These are phyloP conservation scores for Drosophila acutilabella DNA, from an alignment of 2,888 invertebrate genomes.

Conservation along the genomic window DNA sequence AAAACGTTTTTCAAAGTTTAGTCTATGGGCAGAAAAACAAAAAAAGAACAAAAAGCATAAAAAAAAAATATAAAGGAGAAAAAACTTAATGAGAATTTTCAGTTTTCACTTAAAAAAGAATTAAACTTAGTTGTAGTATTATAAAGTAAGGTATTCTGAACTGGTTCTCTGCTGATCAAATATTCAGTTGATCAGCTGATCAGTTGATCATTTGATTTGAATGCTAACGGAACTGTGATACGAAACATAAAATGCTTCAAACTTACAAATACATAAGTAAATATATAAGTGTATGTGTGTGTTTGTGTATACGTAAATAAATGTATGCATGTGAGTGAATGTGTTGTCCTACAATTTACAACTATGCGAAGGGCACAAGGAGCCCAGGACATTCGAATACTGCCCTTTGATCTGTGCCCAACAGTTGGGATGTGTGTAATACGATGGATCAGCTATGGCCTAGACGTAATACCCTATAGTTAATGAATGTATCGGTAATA, in stretches of 20 bases:
- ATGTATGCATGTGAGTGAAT: conserved; percentile 4
- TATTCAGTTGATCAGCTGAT: background rate
- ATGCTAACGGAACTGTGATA: conserved; percentile 13
- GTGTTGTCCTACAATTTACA: conserved; percentile 22
- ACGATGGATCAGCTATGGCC: conserved; percentile 40
- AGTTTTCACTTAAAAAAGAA: background rate
- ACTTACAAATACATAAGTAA: conserved; percentile 12
- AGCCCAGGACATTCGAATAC: background rate
- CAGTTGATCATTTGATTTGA: conserved; percentile 2
- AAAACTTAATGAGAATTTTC: conserved; percentile 5
- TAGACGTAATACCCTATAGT: conserved; percentile 39
- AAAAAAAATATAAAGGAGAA: too few species aligned
- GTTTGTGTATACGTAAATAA: conserved; percentile 6
- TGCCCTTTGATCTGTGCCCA: background rate
- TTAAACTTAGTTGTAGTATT: background rate
- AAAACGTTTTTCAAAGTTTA: conserved; percentile 1
- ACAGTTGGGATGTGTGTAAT: background rate
- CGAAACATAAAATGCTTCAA: conserved; percentile 10
- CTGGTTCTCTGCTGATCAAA: too few species aligned
- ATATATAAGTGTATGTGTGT: conserved; percentile 2
- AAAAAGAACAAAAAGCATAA: background rate
- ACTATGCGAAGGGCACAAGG: conserved; percentile 3
- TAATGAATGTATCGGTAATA: conserved; percentile 19
- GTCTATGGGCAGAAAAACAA: background rate
- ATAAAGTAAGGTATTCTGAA: too few species aligned